Percentiles rank a stretch among this genome's conserved stretches.
phyloP scores from a whole-genome alignment of 2,113 vertebrate genomes.

The Dasyurus viverrinus region DNA sequence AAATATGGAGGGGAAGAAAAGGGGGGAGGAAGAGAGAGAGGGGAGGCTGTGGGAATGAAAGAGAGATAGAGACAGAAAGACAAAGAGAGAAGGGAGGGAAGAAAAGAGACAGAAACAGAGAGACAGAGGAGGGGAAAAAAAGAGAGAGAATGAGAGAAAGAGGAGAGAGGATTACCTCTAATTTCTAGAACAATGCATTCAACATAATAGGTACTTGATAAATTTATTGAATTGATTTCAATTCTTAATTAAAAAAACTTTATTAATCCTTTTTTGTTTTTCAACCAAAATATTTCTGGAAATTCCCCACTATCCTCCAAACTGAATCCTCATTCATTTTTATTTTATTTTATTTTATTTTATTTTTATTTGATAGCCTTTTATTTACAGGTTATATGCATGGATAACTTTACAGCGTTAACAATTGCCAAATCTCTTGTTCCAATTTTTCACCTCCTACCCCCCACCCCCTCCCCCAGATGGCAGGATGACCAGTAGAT shows the following conservation, averaged over 20 bases:
- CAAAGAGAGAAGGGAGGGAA: no score
- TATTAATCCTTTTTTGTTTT: neutral
- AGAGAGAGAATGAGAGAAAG: no score
- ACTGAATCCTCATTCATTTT: neutral
- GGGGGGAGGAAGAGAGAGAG: no score
- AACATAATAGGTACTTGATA: neutral
- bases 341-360: no score
- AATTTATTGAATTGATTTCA: neutral
- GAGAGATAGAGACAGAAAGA: neutral
- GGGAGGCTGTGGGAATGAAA: neutral
- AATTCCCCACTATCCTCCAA: neutral
- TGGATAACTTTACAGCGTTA: no score
- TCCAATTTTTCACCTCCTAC: no score
- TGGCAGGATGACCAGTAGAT: no score
- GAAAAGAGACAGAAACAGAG: neutral
- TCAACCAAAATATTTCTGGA: neutral
- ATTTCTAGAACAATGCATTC: neutral
- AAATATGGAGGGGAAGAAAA: neutral
- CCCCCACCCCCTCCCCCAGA: no score
- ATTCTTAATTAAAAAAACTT: neutral
- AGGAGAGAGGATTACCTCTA: neutral
- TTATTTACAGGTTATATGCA: no score
- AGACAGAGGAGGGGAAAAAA: rapidly evolving
- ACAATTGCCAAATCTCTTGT: no score
- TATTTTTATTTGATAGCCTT: no score